These are phyloP conservation scores for Drosophila pallidifrons DNA, from an alignment of 1,140 invertebrate genomes.

Conservation along the genomic window DNA sequence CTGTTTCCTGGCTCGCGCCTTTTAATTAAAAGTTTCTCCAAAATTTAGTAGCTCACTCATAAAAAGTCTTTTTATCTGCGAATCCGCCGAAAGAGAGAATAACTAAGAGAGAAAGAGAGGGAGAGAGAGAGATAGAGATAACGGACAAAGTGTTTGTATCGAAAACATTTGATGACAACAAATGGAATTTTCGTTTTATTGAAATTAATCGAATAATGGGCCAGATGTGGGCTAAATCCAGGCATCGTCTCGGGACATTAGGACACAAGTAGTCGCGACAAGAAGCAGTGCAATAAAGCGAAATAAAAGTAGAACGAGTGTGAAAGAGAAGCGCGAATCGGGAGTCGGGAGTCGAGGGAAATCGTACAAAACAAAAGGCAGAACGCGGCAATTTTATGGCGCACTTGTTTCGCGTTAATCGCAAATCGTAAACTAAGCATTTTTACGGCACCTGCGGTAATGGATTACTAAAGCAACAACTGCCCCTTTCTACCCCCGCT, in stretches of 20 bases:
- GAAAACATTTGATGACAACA: slow-evolving; percentile 34
- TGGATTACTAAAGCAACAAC: slow-evolving; percentile 73
- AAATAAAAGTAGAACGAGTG: slow-evolving; percentile 17
- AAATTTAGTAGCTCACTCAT: slow-evolving; percentile 35
- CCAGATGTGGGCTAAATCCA: slow-evolving; percentile 30
- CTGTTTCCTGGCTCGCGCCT: slow-evolving; percentile 13
- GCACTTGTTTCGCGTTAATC: slow-evolving; percentile 82
- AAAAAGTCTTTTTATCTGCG: slow-evolving; percentile 23
- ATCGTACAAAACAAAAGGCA: slow-evolving; percentile 50
- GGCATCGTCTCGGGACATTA: background rate
- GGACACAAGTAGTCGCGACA: background rate
- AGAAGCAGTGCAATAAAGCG: background rate
- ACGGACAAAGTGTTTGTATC: background rate
- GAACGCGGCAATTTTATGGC: slow-evolving; percentile 70
- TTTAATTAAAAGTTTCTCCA: slow-evolving; percentile 49
- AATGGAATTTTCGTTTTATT: slow-evolving; percentile 72
- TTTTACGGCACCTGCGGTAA: slow-evolving; percentile 82
- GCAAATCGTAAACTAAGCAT: slow-evolving; percentile 82
- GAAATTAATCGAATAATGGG: slow-evolving; percentile 77
- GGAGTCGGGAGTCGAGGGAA: slow-evolving; percentile 8
- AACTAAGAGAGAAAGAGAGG: background rate
- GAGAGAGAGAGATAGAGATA: background rate
- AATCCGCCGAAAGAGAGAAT: background rate
- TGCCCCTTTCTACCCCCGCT: background rate
- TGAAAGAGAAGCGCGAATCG: background rate